These are phyloP conservation scores for Lepas anatifera DNA, from an alignment of 2,888 invertebrate genomes.

Conservation along the genomic window DNA sequence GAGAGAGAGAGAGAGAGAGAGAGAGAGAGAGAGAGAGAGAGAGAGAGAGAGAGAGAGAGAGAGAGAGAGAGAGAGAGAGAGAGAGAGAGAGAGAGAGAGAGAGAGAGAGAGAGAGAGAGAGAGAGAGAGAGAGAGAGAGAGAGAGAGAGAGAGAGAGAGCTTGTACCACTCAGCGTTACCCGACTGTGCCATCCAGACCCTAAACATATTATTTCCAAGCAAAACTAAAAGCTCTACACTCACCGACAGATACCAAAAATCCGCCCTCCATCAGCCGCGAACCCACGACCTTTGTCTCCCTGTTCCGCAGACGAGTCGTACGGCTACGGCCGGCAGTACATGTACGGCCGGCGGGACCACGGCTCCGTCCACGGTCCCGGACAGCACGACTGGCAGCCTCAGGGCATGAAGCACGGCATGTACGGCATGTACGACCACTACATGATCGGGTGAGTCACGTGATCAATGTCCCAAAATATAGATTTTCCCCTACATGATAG, in stretches of 20 bases:
- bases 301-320: background rate
- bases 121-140: background rate
- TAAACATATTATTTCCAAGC: too few relatives aligned
- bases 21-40: conserved; percentile 7
- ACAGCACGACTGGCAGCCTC: background rate
- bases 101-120: background rate
- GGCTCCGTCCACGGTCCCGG: background rate
- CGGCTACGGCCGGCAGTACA: conserved; percentile 5
- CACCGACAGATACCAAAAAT: too few relatives aligned
- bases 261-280: too few relatives aligned
- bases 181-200: too few relatives aligned
- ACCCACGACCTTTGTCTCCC: too few relatives aligned
- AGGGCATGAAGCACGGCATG: background rate
- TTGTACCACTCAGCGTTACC: background rate
- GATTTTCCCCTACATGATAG: too few relatives aligned
- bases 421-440: conserved; percentile 6
- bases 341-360: background rate
- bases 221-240: too few relatives aligned
- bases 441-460: background rate
- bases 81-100: conserved; percentile 11
- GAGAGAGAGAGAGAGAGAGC: background rate
- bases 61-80: conserved; percentile 1
- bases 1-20: conserved; percentile 8
- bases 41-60: conserved; percentile 3
- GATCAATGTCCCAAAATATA: too few relatives aligned